Percentiles rank a stretch among this genome's conserved stretches.
phyloP scores from a whole-genome alignment of 2,888 invertebrate species.

The Tetragonula carbonaria region DNA sequence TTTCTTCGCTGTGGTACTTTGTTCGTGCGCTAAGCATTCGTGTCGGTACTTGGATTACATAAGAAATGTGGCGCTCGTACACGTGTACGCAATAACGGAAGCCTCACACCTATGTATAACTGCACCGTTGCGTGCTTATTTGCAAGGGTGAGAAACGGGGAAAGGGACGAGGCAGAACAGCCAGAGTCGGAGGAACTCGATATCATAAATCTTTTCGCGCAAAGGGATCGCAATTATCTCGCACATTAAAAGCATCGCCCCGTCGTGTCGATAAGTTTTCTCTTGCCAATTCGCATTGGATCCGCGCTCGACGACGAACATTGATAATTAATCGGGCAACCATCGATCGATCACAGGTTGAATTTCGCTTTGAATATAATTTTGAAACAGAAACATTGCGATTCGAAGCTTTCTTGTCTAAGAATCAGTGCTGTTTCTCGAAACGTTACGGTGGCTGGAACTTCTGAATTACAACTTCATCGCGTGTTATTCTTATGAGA shows the following conservation, averaged over 20 bases:
- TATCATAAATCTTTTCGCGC: slow-evolving; percentile 79
- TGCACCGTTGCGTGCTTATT: slow-evolving; percentile 75
- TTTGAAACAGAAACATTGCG: not conserved
- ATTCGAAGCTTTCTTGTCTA: not conserved
- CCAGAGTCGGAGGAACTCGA: slow-evolving; percentile 26
- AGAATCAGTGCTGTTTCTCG: not conserved
- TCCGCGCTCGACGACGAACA: not conserved
- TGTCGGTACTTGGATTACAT: slow-evolving; percentile 59
- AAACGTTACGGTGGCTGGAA: slow-evolving; percentile 29
- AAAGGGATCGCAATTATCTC: slow-evolving; percentile 79
- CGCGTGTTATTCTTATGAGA: slow-evolving; percentile 9
- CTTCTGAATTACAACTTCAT: slow-evolving; percentile 29
- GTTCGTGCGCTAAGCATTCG: slow-evolving; percentile 43
- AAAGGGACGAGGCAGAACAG: slow-evolving; percentile 30
- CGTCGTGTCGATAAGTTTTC: slow-evolving; percentile 63
- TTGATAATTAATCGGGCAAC: not conserved
- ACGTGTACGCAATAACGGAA: slow-evolving; percentile 49
- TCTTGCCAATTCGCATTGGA: slow-evolving; percentile 8
- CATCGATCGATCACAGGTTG: not conserved
- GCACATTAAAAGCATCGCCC: slow-evolving; percentile 78
- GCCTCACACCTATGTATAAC: slow-evolving; percentile 57
- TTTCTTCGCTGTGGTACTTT: slow-evolving; percentile 28
- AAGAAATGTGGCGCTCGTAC: slow-evolving; percentile 51
- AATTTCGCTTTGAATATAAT: not conserved
- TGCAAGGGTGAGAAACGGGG: slow-evolving; percentile 56